phyloP scores from a whole-genome alignment of 2,888 invertebrate species.

The Andrena haemorrhoa region DNA sequence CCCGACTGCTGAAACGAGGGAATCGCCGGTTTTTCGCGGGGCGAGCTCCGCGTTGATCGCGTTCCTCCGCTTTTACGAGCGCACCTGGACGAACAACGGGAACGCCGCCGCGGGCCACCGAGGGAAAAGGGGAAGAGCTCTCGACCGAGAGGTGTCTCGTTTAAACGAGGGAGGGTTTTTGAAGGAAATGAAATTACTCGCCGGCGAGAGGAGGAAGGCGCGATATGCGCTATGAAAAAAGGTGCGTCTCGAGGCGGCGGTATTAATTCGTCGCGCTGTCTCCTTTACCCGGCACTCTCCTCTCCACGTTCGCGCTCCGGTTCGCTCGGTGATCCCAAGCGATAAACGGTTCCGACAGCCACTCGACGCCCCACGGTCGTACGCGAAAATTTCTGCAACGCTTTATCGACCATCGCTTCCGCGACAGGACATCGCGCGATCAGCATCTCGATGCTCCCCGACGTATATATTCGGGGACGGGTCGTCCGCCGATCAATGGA shows the following conservation, averaged over 20 bases:
- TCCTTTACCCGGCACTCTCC: not conserved
- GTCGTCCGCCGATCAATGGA: constrained; percentile 8
- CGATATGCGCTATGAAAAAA: not conserved
- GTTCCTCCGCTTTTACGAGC: constrained; percentile 17
- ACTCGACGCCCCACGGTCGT: not conserved
- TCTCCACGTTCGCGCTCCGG: not conserved
- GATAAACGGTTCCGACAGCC: constrained; percentile 11
- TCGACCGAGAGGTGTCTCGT: constrained; percentile 38
- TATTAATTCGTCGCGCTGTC: constrained; percentile 4
- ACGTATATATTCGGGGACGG: constrained; percentile 10
- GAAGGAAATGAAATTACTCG: constrained; percentile 38
- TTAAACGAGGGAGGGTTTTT: constrained; percentile 34
- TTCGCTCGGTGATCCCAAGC: not conserved
- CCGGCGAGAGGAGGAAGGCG: not conserved
- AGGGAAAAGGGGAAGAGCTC: constrained; percentile 16
- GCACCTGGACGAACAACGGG: constrained; percentile 46
- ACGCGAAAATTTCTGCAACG: constrained; percentile 2
- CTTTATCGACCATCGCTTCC: constrained; percentile 1
- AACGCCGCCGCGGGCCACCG: constrained; percentile 41
- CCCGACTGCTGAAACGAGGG: constrained; percentile 18
- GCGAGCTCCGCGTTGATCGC: not conserved
- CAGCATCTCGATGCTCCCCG: not conserved
- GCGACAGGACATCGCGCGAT: not conserved
- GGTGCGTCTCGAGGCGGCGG: constrained; percentile 14
- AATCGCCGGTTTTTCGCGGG: constrained; percentile 18